Conservation (phyloP, 2,797 vertebrate genomes). For the Acestrorhynchus altus region DNA sequence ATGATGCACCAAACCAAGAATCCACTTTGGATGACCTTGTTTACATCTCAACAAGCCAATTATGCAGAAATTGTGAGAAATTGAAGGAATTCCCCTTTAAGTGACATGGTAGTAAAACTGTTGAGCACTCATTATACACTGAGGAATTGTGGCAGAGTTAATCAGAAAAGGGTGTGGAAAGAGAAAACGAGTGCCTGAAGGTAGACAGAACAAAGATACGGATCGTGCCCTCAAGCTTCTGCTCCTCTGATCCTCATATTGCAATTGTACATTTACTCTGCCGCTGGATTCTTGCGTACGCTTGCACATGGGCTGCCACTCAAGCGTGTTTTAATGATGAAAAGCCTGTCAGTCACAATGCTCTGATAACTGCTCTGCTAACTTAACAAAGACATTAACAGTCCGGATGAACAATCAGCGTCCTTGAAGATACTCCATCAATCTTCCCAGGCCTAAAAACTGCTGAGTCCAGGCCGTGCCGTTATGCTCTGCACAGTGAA, state of each 20-base stretch:
- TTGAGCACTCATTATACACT: conserved; percentile 56
- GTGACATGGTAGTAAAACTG: conserved; percentile 57
- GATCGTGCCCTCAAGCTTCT: conserved; percentile 2
- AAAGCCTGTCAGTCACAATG: conserved; percentile 50
- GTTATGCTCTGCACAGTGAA: conserved; percentile 37
- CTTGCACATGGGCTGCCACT: conserved; percentile 41
- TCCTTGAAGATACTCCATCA: conserved; percentile 54
- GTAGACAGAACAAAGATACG: background rate
- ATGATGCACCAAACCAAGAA: too few species aligned
- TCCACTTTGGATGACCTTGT: too few species aligned
- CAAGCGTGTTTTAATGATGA: conserved; percentile 44
- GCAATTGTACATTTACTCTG: conserved; percentile 6
- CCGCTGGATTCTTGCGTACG: conserved; percentile 12
- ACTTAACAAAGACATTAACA: conserved; percentile 60
- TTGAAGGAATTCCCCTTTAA: conserved; percentile 26
- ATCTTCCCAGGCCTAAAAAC: conserved; percentile 45
- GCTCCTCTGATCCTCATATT: conserved; percentile 13
- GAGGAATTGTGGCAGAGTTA: conserved; percentile 54
- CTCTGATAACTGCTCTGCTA: conserved; percentile 39
- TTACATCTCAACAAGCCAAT: too few species aligned
- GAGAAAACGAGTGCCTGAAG: conserved; percentile 4
- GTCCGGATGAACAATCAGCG: conserved; percentile 47
- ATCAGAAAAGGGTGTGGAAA: conserved; percentile 39
- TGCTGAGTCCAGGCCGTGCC: conserved; percentile 14
- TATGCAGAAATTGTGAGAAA: too few species aligned